A percentile compares a stretch with the other conserved stretches of the same genome.
Evolutionary conservation across 2,113 vertebrate species (phyloP).

Genomic region (Carassius carassius): DNA sequence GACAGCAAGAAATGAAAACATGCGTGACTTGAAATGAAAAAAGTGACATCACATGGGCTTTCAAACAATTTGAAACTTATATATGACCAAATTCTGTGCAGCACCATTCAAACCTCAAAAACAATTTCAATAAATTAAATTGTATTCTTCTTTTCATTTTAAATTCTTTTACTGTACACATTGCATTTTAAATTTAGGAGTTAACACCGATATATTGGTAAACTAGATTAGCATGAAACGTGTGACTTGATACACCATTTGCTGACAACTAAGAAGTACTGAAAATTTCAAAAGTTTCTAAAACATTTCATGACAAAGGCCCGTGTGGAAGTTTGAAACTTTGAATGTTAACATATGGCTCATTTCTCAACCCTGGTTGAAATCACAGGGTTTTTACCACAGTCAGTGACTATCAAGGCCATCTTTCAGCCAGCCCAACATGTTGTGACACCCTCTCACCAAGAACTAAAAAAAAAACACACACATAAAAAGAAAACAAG

Average conservation of each 20-base stretch:
- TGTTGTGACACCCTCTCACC: not conserved
- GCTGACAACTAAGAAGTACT: not conserved
- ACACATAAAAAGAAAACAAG: slow-evolving; percentile 3
- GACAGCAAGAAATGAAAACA: no score
- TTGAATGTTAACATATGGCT: no score
- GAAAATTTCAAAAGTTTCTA: not conserved
- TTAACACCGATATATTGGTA: not conserved
- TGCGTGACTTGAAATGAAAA: no score
- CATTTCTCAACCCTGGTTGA: no score
- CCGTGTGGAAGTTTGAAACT: no score
- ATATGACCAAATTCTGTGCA: not conserved
- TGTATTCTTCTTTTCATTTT: no score
- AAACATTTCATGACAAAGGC: not conserved
- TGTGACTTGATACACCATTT: not conserved
- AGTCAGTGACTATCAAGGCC: slow-evolving; percentile 52
- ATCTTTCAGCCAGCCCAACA: slow-evolving; percentile 20
- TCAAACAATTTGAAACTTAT: not conserved
- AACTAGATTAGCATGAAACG: not conserved
- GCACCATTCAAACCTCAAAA: not conserved
- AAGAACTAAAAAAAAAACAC: not conserved
- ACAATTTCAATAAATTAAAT: not conserved
- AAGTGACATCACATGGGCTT: not conserved
- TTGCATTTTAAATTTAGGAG: not conserved
- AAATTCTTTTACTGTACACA: no score
- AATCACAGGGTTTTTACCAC: slow-evolving; percentile 51